Evolutionary conservation across 2,888 invertebrate species (phyloP), one percentile per base, ranked within the genome.

Genomic region (Drosophila nr. perissopoda): DNA sequence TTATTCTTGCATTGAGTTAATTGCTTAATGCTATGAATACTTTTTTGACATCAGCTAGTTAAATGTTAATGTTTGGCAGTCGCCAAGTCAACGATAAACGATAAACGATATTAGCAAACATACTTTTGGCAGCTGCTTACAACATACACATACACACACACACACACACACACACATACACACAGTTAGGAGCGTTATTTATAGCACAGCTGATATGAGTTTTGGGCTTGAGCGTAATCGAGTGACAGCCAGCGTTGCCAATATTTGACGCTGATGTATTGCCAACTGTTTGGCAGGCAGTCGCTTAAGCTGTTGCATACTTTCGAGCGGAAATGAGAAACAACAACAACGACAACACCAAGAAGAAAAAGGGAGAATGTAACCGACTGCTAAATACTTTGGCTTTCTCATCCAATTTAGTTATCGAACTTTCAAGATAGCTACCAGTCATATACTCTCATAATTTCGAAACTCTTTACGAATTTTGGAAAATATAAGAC

Each of bases 261-360:
- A 90, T 86, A 78, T 86, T 45, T 86, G 83, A 89, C 76, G 83
- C 83, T 85, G 86, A 87, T 86, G 83, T 83, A 80, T 83, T 83
- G 89, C 89, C 77, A 82, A 71, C 59, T 51, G 58, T 42, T 61
- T 49, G 36, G 42, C 21, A 57, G 52, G 57, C 53, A 69, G 58
- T 54, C 69, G 73, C 72, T 73, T 60, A 83, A 66, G 2, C 86
- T 86, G 90, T 88, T 90, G 85, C 85, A 73, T 60, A 73, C 67
- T 66, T 76, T 68, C 78, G 69, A 54, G 70, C 85, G 86, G 83
- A 87, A 85, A 89, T 89, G 76, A 81, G 66, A 60, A 48, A 38
- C 34, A 80, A 54, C 48, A 52, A 58, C 42, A 42, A 45, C 40
- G 59, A 61, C 42, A 52, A n/a, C 51, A 59, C 40, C 54, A 58